phyloP scores from a whole-genome alignment of 2,113 vertebrate genomes.

The Centropus bengalensis region DNA sequence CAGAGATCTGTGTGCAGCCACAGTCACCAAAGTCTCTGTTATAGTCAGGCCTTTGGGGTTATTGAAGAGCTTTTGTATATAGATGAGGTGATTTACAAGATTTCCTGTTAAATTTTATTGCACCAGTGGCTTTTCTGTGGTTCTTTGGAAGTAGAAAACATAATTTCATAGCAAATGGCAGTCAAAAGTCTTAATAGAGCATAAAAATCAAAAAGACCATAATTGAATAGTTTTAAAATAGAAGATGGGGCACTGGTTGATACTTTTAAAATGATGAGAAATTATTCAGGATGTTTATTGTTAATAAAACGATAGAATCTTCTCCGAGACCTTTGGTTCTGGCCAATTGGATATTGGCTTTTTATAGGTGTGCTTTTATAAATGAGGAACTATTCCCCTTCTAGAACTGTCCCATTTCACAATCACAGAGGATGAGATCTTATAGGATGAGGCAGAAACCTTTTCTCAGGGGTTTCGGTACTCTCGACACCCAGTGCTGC shows the following conservation, averaged over 20 bases:
- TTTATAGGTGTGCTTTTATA: background rate
- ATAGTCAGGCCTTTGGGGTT: background rate
- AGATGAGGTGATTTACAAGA: constrained; percentile 31
- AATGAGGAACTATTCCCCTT: background rate
- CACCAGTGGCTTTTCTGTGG: background rate
- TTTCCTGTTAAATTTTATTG: constrained; percentile 36
- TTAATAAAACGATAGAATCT: background rate
- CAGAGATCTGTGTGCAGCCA: background rate
- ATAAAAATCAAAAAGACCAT: constrained; percentile 35
- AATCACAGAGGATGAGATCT: background rate
- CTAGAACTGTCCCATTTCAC: background rate
- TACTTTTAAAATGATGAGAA: constrained; percentile 29
- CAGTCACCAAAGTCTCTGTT: background rate
- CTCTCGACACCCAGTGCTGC: background rate
- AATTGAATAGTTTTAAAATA: constrained; percentile 7
- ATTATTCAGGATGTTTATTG: background rate
- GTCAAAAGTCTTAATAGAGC: constrained; percentile 16
- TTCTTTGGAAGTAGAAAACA: constrained; percentile 59
- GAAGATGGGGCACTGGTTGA: background rate
- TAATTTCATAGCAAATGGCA: constrained; percentile 17
- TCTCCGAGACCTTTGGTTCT: constrained; percentile 8
- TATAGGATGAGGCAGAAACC: background rate
- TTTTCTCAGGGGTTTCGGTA: background rate
- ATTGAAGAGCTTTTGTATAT: background rate
- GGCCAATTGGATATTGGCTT: background rate